Conservation (phyloP, 2,113 vertebrate genomes). For the Burhinus bistriatus region DNA sequence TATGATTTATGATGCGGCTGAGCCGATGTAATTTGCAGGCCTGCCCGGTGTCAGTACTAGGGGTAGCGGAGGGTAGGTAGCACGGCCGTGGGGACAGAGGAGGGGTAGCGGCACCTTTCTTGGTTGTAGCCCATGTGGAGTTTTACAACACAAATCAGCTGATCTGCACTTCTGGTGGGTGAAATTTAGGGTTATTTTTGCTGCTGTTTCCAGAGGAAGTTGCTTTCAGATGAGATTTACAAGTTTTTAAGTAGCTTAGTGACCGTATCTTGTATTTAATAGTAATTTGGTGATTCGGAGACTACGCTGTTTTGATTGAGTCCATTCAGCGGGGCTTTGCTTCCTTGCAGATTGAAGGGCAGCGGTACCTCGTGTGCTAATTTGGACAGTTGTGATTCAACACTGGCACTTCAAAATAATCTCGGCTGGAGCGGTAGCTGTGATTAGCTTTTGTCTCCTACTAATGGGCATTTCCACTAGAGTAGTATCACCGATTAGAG, state of each 20-base stretch:
- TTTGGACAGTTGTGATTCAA: background rate
- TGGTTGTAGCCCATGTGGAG: background rate
- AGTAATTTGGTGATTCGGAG: background rate
- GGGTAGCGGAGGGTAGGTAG: background rate
- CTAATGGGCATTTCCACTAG: background rate
- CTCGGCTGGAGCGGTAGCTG: background rate
- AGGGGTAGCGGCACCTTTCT: fast-evolving
- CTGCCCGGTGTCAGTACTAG: fast-evolving
- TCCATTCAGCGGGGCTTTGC: background rate
- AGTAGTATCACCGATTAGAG: background rate
- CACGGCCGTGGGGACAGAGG: background rate
- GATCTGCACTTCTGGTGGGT: background rate
- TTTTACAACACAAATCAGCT: background rate
- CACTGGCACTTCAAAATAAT: background rate
- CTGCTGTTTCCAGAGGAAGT: background rate
- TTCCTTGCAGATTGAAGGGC: background rate
- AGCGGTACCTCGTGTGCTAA: background rate
- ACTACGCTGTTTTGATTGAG: background rate
- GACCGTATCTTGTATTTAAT: background rate
- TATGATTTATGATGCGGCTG: background rate
- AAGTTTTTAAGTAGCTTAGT: background rate
- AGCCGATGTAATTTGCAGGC: background rate
- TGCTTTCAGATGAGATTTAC: background rate
- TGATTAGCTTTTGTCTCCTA: background rate
- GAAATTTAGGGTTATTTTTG: background rate